Evolutionary conservation across 2,888 invertebrate genomes (phyloP).

Genomic region (Mayetiola destructor): DNA sequence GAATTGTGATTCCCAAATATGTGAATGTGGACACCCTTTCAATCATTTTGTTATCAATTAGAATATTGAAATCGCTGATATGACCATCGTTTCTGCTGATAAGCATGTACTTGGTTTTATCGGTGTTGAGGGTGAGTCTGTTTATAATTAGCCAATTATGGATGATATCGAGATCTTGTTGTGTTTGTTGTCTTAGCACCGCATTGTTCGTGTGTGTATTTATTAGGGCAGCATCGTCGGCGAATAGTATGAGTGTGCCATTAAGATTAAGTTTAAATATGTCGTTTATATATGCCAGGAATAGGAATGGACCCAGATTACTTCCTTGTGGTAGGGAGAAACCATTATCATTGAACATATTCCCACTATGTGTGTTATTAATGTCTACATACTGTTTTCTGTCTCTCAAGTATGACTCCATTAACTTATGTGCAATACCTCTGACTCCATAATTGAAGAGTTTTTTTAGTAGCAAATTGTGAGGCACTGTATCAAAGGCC

Average conservation of each 20-base stretch:
- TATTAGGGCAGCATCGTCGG: not conserved
- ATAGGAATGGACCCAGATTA: not conserved
- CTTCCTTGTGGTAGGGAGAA: not conserved
- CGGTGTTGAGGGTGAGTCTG: not conserved
- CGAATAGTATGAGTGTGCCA: not conserved
- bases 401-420: not conserved
- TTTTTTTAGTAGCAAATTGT: not conserved
- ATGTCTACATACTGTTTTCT: not conserved
- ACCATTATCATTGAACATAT: not conserved
- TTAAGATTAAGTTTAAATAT: not conserved
- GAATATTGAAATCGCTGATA: not conserved
- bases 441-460: not conserved
- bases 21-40: not conserved
- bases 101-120: not conserved
- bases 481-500: not conserved
- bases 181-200: not conserved
- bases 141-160: not conserved
- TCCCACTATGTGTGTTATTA: not conserved
- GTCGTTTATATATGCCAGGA: not conserved
- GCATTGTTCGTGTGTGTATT: not conserved
- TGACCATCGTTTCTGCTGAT: not conserved
- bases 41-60: not conserved
- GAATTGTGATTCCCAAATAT: not conserved
- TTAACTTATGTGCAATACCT: not conserved
- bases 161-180: not conserved